Evolutionary conservation across 2,113 vertebrate genomes (phyloP), one percentile per base, ranked within the genome.

Genomic region (Oncorhynchus clarkii): DNA sequence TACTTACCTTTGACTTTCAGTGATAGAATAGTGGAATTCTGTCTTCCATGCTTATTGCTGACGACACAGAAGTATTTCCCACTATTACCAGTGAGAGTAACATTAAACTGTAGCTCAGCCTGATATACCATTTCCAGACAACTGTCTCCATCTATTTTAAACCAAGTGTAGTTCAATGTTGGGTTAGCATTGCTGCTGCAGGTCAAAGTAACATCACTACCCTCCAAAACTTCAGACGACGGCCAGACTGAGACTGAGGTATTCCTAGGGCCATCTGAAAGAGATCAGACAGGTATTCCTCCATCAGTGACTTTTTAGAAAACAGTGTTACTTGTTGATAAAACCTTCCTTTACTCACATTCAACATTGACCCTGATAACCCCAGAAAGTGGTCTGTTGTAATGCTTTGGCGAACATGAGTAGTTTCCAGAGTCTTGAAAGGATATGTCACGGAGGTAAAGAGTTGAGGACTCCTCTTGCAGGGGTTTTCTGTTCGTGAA

Each of bases 171-270:
- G 2, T 70, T 74, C 60, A 85, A 80, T 0, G 84, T 72, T 0
- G 89, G 86, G 68, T 76, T 85, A 49, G 84, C 80, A 8, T 62
- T 20, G 29, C 85, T 90, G 80, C 72, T 81, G 75, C 88, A 90
- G 77, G 67, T 72, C 71, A 87, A 67, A 27, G 64, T 83, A 27
- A 82, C 5, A 12, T 67, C 49, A 16, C 65, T 78, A 8, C 69
- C 14, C 0, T 0, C 1, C 0, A 64, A 3, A 27, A 65, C 62
- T 14, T 76, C 79, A 18, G 13, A 39, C 1, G 66, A 70, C 11
- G 78, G 78, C 27, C 2, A 26, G 9, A 78, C 57, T 9, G 78
- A 78, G 16, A 64, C 73, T 6, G 70, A 75, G 4, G 82, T 86
- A 81, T 84, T 84, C 70, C 77, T 87, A 0, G 85, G 85, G 4